Base-by-base conservation (phyloP, 2,888 invertebrate genomes). In the Trissonchulus latispiculum region DNA sequence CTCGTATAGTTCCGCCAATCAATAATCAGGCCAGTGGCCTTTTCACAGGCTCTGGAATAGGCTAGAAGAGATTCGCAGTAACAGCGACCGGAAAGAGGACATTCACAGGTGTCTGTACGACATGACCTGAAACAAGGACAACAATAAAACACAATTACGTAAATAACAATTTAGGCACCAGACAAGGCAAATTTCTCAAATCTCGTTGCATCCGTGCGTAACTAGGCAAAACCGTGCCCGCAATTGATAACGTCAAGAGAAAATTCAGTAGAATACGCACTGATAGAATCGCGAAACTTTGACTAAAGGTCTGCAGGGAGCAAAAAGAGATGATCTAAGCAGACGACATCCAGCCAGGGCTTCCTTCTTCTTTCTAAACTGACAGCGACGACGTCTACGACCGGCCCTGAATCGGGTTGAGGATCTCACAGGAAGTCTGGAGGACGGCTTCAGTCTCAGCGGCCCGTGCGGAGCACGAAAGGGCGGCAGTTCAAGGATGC, bases 21-120 rank as follows among this genome's bases (percentile, higher is more conserved):
- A 35, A 69, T 48, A 8, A 32, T 8, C 15, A 73, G 3, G 33
- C 92, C 92, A n/a, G n/a, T n/a, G 61, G 90, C 84, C 32, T 92
- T 87, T 76, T 89, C 87, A 82, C 95, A 95, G 83, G 92, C 92
- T 77, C 92, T 89, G 0, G 91, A 91, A 82, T 94, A 95, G 1
- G 94, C 94, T 72, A 90, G 89, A 80, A 94, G 89, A 75, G 92
- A 90, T 78, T 93, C 92, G 84, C 95, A 95, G 83, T 93, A 91
- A 80, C 95, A 95, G 80, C 88, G 87, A 68, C 83, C 81, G 74
- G 88, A 87, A 23, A 88, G 88, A 1, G 90, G 89, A 83, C 94
- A 95, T 80, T 92, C 91, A 82, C 93, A 93, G 85, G 93, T 90
- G 82, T 93, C 93, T 83, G 90, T 86, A 78, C 90, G 88, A 83